Conservation (phyloP, 2,113 vertebrate species). For the Campylorhamphus procurvoides region DNA sequence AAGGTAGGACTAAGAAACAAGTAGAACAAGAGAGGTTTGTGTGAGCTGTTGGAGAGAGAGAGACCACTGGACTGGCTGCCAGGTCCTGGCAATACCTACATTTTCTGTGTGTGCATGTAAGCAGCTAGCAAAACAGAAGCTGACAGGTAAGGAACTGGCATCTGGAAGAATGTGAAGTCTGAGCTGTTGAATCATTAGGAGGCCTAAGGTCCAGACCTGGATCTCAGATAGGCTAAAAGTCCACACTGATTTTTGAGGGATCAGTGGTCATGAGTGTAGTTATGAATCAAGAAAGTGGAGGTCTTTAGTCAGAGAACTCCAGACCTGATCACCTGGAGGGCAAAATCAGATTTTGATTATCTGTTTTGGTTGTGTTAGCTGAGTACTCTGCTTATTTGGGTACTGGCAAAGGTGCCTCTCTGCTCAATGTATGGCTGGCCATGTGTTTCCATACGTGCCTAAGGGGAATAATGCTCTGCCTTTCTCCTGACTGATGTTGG, state of each 20-base stretch:
- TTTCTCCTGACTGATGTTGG: background rate
- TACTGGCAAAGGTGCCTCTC: background rate
- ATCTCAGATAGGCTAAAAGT: background rate
- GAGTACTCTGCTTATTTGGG: background rate
- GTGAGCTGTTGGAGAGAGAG: background rate
- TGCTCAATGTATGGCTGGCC: background rate
- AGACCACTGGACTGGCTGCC: background rate
- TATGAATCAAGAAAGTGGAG: background rate
- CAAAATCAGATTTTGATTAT: background rate
- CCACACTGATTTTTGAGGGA: background rate
- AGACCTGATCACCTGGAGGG: background rate
- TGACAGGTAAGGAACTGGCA: background rate
- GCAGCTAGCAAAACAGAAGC: background rate
- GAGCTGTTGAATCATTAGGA: background rate
- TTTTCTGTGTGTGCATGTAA: background rate
- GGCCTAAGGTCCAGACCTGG: background rate
- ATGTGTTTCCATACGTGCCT: background rate
- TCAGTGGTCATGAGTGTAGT: background rate
- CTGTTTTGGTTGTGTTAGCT: background rate
- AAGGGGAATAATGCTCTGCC: background rate
- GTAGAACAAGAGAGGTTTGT: background rate
- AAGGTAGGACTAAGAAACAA: background rate
- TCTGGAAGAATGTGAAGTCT: background rate
- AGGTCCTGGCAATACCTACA: background rate
- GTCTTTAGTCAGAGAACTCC: background rate